A percentile compares a stretch with the other conserved stretches of the same genome.
Conservation (phyloP, 2,797 vertebrate genomes). For the Pantherophis vulpinus region DNA sequence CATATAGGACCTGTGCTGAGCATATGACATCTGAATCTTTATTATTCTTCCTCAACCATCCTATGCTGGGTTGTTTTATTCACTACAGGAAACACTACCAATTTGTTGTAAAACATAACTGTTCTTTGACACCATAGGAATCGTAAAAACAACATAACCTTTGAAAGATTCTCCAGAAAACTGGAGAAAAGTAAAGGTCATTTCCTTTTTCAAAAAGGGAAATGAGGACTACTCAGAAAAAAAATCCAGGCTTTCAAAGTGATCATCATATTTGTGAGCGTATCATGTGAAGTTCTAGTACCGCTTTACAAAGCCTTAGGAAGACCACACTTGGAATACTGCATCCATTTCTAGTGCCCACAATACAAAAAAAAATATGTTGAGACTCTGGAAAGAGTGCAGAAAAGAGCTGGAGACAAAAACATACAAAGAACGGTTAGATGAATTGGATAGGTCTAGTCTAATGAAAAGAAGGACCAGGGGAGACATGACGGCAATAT, state of each 20-base stretch:
- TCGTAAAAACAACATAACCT: not conserved
- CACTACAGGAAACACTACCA: not conserved
- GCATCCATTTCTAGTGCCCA: not conserved
- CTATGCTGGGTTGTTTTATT: not conserved
- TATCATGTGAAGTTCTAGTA: not conserved
- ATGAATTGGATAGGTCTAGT: not conserved
- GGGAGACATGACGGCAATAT: not conserved
- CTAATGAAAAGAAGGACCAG: not conserved
- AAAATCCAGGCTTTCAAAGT: not conserved
- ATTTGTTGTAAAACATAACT: not conserved
- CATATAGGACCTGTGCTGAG: not conserved
- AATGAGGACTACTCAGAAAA: not conserved
- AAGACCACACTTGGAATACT: not conserved
- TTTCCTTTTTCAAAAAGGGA: not conserved
- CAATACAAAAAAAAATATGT: not conserved
- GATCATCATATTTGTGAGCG: not conserved
- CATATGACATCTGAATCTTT: not conserved
- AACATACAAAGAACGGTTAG: not conserved
- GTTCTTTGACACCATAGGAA: not conserved
- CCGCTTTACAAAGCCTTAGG: not conserved
- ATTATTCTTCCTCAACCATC: not conserved
- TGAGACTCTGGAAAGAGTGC: not conserved
- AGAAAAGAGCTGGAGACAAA: not conserved
- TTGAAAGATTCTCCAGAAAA: not conserved
- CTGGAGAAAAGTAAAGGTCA: not conserved